A percentile compares a stretch with the other conserved stretches of the same genome.
phyloP scores from a whole-genome alignment of 2,113 vertebrate species.

The Sceloporus undulatus region DNA sequence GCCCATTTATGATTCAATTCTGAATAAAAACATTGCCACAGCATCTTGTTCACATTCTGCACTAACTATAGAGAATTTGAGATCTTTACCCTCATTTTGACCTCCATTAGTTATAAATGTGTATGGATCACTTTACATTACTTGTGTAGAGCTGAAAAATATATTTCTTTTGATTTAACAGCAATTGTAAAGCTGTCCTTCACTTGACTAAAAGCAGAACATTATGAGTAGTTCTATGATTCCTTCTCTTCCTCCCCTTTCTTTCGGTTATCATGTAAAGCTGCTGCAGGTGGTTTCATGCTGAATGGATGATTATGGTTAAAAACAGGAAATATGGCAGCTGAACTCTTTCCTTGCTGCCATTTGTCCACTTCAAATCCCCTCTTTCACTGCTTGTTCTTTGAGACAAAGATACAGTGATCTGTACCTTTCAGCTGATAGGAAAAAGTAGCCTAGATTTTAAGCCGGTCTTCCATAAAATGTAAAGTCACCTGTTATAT shows the following conservation, averaged over 20 bases:
- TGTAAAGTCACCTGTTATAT: not conserved
- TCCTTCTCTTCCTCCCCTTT: not conserved
- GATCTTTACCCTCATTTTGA: not conserved
- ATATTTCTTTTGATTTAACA: not conserved
- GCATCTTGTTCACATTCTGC: not conserved
- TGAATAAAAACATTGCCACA: not conserved
- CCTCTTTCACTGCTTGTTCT: not conserved
- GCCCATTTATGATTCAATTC: not conserved
- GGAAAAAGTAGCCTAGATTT: not conserved
- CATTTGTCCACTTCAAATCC: not conserved
- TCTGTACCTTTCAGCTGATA: not conserved
- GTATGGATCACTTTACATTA: not conserved
- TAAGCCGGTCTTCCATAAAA: not conserved
- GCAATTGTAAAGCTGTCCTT: not conserved
- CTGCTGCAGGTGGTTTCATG: not conserved
- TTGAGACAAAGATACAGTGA: conserved; percentile 1
- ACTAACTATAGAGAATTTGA: not conserved
- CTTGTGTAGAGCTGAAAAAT: not conserved
- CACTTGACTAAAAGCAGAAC: not conserved
- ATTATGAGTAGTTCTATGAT: not conserved
- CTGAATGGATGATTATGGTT: not conserved
- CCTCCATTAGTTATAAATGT: not conserved
- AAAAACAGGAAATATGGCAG: not conserved
- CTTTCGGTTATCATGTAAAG: not conserved
- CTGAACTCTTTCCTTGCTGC: not conserved